Base-by-base conservation (phyloP, 2,888 invertebrate genomes). In the Eubasilissa splendida region DNA sequence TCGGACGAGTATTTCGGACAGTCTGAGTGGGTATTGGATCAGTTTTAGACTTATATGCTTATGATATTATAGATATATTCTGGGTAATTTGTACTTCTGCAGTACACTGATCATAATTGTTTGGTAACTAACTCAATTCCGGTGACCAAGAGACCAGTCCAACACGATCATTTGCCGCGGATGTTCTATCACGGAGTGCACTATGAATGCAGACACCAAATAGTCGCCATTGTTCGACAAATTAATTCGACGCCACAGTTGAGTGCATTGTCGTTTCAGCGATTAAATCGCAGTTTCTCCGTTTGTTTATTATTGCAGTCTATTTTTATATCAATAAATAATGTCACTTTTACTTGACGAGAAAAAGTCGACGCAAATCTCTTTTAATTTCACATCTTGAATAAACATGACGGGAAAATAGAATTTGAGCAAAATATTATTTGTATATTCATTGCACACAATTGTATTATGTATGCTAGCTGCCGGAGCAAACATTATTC, bases 191-290 rank as follows among this genome's bases (percentile, higher is more conserved):
- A 12, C 33, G 42, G 58, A n/a, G 56, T 58, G 71, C 56, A 73
- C 56, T n/a, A 58, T 33, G 7, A 58, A 42, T 73, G 71, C 71
- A 73, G 31, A 33, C n/a, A 1, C 56, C 58, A 12, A 56, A 56
- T 73, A 42, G 42, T 4, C 71, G 31, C n/a, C 56, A 56, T 56
- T 73, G 56, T 73, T 56, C 58, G 11, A 56, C n/a, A 73, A 56
- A 73, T 73, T 73, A 73, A 71, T 73, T 73, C 71, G 12, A 73
- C 54, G 71, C 71, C 31, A 58, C 14, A 73, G 71, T 42, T 58
- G 71, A 58, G n/a, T 73, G 71, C 71, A 58, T 42, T 73, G 71
- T 73, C 71, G 56, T 73, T 73, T 73, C 31, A 5, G 33, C 42
- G 56, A 58, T 63, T 63, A 14, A 63, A 65, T 33, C 42, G 4